Evolutionary conservation across 2,797 vertebrate genomes (phyloP).

Genomic region (Anguilla anguilla): DNA sequence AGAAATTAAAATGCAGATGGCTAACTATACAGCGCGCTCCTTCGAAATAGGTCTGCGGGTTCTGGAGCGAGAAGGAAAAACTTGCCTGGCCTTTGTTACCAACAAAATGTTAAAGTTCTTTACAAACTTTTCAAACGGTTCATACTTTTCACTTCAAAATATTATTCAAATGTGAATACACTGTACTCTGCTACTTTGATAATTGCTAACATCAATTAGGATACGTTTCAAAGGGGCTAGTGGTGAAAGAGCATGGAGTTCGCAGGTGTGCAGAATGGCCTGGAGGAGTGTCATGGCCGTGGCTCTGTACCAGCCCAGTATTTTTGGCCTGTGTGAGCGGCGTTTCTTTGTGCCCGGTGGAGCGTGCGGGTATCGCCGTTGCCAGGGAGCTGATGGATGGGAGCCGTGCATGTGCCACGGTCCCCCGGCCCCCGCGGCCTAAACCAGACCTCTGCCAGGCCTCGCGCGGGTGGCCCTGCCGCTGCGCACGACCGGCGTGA

Average conservation of each 20-base stretch:
- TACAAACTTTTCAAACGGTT: background rate
- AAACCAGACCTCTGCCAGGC: background rate
- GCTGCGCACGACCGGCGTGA: background rate
- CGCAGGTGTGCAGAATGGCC: background rate
- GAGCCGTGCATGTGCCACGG: background rate
- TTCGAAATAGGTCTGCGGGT: background rate
- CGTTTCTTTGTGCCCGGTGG: background rate
- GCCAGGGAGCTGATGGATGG: constrained; percentile 11
- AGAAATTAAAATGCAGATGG: background rate
- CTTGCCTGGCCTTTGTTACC: background rate
- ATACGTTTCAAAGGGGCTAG: background rate
- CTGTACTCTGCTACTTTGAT: background rate
- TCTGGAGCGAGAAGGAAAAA: background rate
- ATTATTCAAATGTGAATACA: background rate
- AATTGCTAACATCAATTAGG: background rate
- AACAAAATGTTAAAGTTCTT: background rate
- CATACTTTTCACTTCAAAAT: background rate
- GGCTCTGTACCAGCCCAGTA: background rate
- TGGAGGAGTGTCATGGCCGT: background rate
- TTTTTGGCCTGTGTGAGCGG: background rate
- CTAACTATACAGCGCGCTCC: no score
- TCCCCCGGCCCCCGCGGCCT: background rate
- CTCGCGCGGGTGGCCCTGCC: background rate
- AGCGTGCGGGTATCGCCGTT: background rate
- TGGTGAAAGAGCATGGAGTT: background rate